Evolutionary conservation across 64 coral and sea anemone genomes (phyloP), one percentile per base, ranked within the genome.

Genomic region (Montipora capricornis): DNA sequence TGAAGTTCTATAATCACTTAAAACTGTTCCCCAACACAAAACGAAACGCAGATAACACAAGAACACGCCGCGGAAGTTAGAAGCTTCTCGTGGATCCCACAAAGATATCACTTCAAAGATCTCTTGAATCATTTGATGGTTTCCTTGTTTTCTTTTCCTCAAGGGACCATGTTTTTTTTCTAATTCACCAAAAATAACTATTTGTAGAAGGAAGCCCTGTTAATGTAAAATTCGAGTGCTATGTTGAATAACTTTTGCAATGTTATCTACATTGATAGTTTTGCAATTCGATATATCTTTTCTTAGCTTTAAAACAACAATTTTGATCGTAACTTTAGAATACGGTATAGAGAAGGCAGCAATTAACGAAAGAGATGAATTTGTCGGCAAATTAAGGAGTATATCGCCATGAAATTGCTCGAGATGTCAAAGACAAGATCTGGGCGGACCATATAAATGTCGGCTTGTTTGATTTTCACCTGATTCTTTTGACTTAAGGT

Each of bases 141-240:
- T 73, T 71, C 48, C 49, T 44, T 86, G 82, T 86, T 86, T 86
- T 86, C 82, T 73, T 86, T 86, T 86, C 82, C 82, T 84, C 37
- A 37, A 86, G 82, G 82, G 82, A 78, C 59, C 82, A 86, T 86
- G 61, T 86, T 86, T 86, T 86, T 11, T 86, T 86, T 86, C 82
- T 86, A 86, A 86, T 86, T 86, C 82, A 26, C 64, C 66, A 86
- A 86, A 86, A 86, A 86, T 73, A 86, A 86, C 82, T 86, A 86
- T 86, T 86, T 86, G 71, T 86, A 50, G 46, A 86, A 86, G 82
- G 29, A 71, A 73, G 68, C 82, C 82, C 64, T 71, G 44, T 86
- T 86, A 86, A 71, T 86, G 64, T 22, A 73, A 86, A 86, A 86
- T 20, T 19, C 82, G 66, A 86, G 82, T 22, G 29, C 66, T 6